phyloP scores from a whole-genome alignment of 2,888 invertebrate genomes.

The Hecatera dysodea region DNA sequence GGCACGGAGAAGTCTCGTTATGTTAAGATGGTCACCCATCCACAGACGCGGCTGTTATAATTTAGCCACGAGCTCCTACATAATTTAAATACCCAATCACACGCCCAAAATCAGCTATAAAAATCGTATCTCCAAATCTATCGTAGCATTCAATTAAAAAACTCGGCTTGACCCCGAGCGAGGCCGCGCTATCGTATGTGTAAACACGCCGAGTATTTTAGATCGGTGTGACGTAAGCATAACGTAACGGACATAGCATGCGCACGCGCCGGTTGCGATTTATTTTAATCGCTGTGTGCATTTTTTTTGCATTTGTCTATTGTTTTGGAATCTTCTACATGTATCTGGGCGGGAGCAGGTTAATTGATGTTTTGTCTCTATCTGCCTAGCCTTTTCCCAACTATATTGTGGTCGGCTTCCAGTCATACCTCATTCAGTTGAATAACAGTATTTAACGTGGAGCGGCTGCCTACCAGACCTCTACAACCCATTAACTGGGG shows the following conservation, averaged over 20 bases:
- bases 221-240: conserved; percentile 59
- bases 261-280: conserved; percentile 32
- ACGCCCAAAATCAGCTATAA: conserved; percentile 30
- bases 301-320: conserved; percentile 24
- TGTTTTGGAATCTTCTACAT: not conserved
- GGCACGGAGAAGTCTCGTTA: too few species aligned
- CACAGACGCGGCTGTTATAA: too few species aligned
- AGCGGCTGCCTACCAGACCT: too few species aligned
- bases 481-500: too few species aligned
- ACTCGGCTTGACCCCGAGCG: conserved; percentile 51
- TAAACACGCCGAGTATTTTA: conserved; percentile 70
- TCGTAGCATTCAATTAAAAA: conserved; percentile 41
- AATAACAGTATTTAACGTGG: too few species aligned
- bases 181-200: conserved; percentile 63
- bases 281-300: conserved; percentile 25
- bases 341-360: too few species aligned
- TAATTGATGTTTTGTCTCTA: too few species aligned
- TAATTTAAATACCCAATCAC: conserved; percentile 17
- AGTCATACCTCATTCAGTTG: too few species aligned
- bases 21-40: too few species aligned
- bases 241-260: conserved; percentile 16
- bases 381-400: too few species aligned
- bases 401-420: too few species aligned
- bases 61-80: too few species aligned
- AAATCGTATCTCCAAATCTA: conserved; percentile 31